phyloP scores from a whole-genome alignment of 92 coral and sea anemone genomes.

The Micromussa lordhowensis region DNA sequence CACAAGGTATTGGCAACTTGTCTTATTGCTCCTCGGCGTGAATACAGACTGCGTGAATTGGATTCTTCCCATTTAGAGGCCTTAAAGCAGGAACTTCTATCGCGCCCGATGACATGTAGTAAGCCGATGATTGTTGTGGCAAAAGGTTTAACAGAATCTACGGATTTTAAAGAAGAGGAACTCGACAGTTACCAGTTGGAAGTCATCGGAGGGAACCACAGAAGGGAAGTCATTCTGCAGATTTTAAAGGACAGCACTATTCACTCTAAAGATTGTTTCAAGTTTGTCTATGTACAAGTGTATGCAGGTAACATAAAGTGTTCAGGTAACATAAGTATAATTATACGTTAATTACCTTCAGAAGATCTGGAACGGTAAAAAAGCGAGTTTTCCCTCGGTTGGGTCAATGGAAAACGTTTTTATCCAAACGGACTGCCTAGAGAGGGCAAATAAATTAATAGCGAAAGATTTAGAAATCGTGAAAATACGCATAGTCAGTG shows the following conservation, averaged over 20 bases:
- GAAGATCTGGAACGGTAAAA: too few relatives aligned
- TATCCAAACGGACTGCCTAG: too few relatives aligned
- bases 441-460: too few relatives aligned
- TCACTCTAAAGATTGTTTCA: constrained; percentile 7
- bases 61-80: neutral
- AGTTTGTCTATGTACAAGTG: constrained; percentile 21
- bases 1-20: constrained; percentile 10
- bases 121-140: constrained; percentile 13
- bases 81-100: constrained; percentile 17
- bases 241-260: neutral
- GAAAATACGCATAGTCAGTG: too few relatives aligned
- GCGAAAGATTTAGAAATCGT: too few relatives aligned
- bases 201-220: constrained; percentile 15
- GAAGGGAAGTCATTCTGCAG: constrained; percentile 8
- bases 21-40: neutral
- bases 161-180: constrained; percentile 4
- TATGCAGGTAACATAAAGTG: neutral
- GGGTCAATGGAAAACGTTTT: too few relatives aligned
- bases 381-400: too few relatives aligned
- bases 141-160: neutral
- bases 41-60: constrained; percentile 13
- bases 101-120: constrained; percentile 3
- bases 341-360: too few relatives aligned
- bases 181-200: constrained; percentile 10
- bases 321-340: too few relatives aligned